phyloP scores from a whole-genome alignment of 2,888 invertebrate genomes.

The Furcula furcula region DNA sequence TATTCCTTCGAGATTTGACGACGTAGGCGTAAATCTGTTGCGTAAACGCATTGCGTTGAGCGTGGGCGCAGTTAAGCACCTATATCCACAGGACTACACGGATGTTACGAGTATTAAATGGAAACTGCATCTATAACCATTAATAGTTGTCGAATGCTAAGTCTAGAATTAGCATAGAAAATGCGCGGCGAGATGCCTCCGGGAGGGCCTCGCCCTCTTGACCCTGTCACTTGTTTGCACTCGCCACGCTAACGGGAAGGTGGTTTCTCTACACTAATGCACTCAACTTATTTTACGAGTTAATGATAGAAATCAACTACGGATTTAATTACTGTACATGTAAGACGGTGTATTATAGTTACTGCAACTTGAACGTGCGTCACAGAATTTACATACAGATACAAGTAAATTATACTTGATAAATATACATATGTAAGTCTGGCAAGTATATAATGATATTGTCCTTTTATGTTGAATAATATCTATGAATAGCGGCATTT shows the following conservation, averaged over 20 bases:
- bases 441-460: too few relatives aligned
- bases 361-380: constrained; percentile 11
- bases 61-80: constrained; percentile 51
- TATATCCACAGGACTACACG: constrained; percentile 45
- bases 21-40: constrained; percentile 70
- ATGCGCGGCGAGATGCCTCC: constrained; percentile 66
- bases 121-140: constrained; percentile 69
- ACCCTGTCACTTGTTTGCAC: constrained; percentile 73
- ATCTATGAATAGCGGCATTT: constrained; percentile 18
- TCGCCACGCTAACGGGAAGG: constrained; percentile 72
- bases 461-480: not conserved
- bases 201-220: constrained; percentile 72
- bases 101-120: constrained; percentile 61
- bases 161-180: constrained; percentile 76
- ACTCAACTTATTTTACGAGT: constrained; percentile 39
- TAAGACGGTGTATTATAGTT: constrained; percentile 13
- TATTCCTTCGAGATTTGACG: constrained; percentile 52
- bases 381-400: not conserved
- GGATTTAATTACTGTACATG: constrained; percentile 39
- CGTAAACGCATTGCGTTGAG: constrained; percentile 67
- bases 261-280: constrained; percentile 56
- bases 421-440: not conserved
- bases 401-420: too few relatives aligned
- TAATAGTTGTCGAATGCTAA: constrained; percentile 73
- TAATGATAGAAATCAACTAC: constrained; percentile 44